Evolutionary conservation across 2,113 vertebrate genomes (phyloP), one percentile per base, ranked within the genome.

Genomic region (Panthera tigris): DNA sequence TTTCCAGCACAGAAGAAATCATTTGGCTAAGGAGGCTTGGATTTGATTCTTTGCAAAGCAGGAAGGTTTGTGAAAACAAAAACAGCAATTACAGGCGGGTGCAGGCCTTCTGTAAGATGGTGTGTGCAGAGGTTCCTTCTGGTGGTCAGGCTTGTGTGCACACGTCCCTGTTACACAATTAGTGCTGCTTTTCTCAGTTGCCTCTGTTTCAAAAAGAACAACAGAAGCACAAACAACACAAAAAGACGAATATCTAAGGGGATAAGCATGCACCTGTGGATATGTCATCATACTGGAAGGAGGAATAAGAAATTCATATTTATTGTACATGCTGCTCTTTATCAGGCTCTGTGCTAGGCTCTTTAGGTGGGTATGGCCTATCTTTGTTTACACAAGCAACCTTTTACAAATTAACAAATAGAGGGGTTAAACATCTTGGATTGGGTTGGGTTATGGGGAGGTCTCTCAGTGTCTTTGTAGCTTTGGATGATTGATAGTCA

Each of bases 21-120:
- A 87, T 97, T 94, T 92, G 89, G 79, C 82, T 76, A n/a, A 52
- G 66, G 50, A 74, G 74, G 23, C 79, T 71, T 97, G 79, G 50
- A 68, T 86, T 41, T 91, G 81, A 83, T 85, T 89, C 80, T 48
- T 61, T 52, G 23, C 93, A 86, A 90, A 85, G 88, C 65, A 82
- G 3, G 39, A 84, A 89, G 81, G 29, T 50, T 69, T 87, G n/a
- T 68, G 93, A 68, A 97, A 96, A 97, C 93, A 90, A 45, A 94
- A 94, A 33, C 91, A 52, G 33, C 61, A 25, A 1, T 85, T 69
- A 7, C 39, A 74, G 41, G 55, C 65, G 2, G 57, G 55, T 11
- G 52, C 41, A 16, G 69, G 86, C 78, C 84, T 87, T 7, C 6
- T 8, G 1, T 23, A 5, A 73, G 45, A 55, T 23, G 71, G 27